Evolutionary conservation across 2,113 vertebrate species (phyloP).

Genomic region (Alectura lathami): DNA sequence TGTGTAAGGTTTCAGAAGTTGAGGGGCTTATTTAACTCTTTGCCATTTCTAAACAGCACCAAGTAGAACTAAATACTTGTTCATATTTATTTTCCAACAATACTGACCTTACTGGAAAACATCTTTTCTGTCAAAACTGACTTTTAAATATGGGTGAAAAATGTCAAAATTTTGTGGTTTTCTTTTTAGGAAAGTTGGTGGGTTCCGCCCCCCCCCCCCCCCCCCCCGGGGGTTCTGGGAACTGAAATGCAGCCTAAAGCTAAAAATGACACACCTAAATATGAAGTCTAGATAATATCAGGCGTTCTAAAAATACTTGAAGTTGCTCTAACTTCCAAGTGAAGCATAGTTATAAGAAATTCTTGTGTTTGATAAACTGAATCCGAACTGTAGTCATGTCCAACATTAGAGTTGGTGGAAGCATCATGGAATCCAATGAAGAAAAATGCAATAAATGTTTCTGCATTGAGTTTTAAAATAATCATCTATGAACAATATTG

Average conservation of each 20-base stretch:
- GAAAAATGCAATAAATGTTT: neutral
- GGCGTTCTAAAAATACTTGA: conserved; percentile 33
- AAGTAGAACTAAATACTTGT: conserved; percentile 36
- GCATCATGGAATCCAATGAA: neutral
- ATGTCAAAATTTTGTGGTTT: neutral
- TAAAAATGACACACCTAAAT: neutral
- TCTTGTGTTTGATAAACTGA: neutral
- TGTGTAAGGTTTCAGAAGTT: neutral
- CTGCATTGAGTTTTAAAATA: neutral
- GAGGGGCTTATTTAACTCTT: neutral
- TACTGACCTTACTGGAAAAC: neutral
- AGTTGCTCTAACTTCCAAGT: neutral
- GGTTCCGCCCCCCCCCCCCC: no score
- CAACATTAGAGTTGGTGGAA: neutral
- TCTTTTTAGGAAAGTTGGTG: no score
- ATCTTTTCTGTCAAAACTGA: neutral
- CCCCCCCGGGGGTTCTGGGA: conserved; percentile 30
- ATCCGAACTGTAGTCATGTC: neutral
- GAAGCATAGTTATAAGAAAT: neutral
- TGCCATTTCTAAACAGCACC: neutral
- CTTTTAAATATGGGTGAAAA: neutral
- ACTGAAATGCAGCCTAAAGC: neutral
- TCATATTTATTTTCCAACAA: conserved; percentile 18
- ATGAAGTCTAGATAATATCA: neutral
- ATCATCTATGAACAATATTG: neutral